Evolutionary conservation across 1,140 invertebrate genomes (phyloP).

Genomic region (Anthonomus grandis): DNA sequence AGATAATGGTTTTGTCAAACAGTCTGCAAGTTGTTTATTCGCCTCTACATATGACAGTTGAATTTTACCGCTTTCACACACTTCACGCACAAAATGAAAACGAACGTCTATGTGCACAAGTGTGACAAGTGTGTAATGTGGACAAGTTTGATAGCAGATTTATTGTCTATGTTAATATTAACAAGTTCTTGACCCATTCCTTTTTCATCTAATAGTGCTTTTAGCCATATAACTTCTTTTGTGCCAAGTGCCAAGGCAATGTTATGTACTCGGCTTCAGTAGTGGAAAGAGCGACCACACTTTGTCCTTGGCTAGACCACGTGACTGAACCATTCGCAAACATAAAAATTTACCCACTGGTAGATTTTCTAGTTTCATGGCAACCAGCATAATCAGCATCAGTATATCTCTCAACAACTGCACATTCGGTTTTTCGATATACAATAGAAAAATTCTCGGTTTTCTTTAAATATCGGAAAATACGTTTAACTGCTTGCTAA

Average conservation of each 20-base stretch:
- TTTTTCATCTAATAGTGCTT: slow-evolving; percentile 10
- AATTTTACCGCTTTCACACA: too few relatives aligned
- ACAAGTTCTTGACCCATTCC: background rate
- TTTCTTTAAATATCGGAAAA: background rate
- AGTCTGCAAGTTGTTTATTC: too few relatives aligned
- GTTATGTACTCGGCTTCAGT: slow-evolving; percentile 50
- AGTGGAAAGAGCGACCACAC: slow-evolving; percentile 43
- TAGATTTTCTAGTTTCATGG: slow-evolving; percentile 39
- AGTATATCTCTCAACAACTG: too few relatives aligned
- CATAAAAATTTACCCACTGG: slow-evolving; percentile 42
- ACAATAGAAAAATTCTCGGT: background rate
- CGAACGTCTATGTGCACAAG: too few relatives aligned
- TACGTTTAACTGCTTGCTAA: too few relatives aligned
- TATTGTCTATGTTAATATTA: slow-evolving; percentile 6
- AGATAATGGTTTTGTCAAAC: too few relatives aligned
- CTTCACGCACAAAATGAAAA: too few relatives aligned
- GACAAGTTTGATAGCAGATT: slow-evolving; percentile 7
- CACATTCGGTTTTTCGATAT: too few relatives aligned
- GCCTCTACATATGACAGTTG: too few relatives aligned
- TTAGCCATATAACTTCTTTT: slow-evolving; percentile 29
- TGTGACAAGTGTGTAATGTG: too few relatives aligned
- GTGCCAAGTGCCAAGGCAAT: slow-evolving; percentile 25
- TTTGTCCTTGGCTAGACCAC: slow-evolving; percentile 44
- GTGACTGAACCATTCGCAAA: slow-evolving; percentile 39
- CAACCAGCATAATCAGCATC: slow-evolving; percentile 48